Base-by-base conservation (phyloP, 2,888 invertebrate genomes). In the Oscheius sp. region DNA sequence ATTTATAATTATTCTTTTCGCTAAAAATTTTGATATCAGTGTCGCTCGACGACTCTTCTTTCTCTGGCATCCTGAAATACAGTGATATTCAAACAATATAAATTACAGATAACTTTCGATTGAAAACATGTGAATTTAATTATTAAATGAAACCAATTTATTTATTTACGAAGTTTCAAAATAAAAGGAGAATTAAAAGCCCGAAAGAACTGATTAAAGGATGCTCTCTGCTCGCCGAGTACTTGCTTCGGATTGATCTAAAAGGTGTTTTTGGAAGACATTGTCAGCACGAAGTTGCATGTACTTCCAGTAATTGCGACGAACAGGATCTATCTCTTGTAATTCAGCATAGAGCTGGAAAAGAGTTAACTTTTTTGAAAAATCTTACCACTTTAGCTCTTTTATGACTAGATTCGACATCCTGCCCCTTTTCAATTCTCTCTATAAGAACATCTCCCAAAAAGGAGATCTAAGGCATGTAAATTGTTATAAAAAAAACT, bases 301-400 rank as follows among this genome's bases (percentile, higher is more conserved):
- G 65, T 84, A 75, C 27, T 73, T 75, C 81, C 82, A 86, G 69
- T 82, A 86, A 53, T 82, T 80, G 20, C 64, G 52, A 1, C 86
- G 76, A 5, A 84, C 76, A 15, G 85, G 82, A 63, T 86, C 86
- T 5, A 82, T 50, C 2, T 45, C 27, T 31, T 67, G 71, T 31
- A 84, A 69, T 39, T 82, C 79, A 12, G 69, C 67, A 61, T 82
- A 75, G 10, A 84, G 57, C 82, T 82, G 71, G 37, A 76, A 39
- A 42, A 64, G 29, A 3, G 17, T 20, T 1, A 23, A 17, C 37
- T 33, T 10, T 4, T n/a, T 15, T 45, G 8, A 45, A 27, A 50
- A 34, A 37, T 46, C 29, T 23, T 2, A 82, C 80, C 71, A 75
- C 58, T 33, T 75, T 70, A 0, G 79, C 81, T 15, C 75, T 33